Conservation (phyloP, 2,888 invertebrate genomes). For the Neria commutata region DNA sequence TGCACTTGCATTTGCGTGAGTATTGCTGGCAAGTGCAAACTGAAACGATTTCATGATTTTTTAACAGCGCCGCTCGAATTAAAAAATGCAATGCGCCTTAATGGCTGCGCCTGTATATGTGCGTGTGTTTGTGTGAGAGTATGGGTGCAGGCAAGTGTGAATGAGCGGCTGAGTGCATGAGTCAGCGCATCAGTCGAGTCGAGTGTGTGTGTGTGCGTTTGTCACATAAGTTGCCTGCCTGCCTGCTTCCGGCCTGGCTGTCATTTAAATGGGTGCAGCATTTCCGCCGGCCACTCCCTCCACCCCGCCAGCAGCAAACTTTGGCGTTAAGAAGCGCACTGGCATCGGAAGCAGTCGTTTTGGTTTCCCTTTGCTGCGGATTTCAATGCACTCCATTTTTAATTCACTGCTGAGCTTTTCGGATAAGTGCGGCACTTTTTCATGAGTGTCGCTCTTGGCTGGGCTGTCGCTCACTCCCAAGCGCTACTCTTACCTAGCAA, state of each 20-base stretch:
- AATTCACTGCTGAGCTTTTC: conserved; percentile 16
- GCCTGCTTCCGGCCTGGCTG: not conserved
- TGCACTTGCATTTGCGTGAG: not conserved
- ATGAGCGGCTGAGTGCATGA: too few species aligned
- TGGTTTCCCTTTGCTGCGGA: not conserved
- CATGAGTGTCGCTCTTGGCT: conserved; percentile 5
- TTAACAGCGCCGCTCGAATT: not conserved
- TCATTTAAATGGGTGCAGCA: not conserved
- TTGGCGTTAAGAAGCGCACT: too few species aligned
- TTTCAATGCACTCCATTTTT: conserved; percentile 11
- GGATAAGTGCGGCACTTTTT: conserved; percentile 19
- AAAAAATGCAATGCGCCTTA: not conserved
- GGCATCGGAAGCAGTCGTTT: too few species aligned
- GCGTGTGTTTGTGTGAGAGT: not conserved
- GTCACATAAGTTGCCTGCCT: not conserved
- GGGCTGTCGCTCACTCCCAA: not conserved
- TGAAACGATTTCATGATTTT: not conserved
- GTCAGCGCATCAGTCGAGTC: too few species aligned
- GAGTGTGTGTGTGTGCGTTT: not conserved
- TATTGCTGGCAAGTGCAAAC: not conserved
- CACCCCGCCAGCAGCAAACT: too few species aligned
- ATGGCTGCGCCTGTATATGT: not conserved
- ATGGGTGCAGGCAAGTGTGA: too few species aligned
- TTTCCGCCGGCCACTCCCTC: too few species aligned
- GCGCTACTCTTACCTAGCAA: not conserved